Base-by-base conservation (phyloP, 1,140 invertebrate genomes). In the Aphelenchoides besseyi region DNA sequence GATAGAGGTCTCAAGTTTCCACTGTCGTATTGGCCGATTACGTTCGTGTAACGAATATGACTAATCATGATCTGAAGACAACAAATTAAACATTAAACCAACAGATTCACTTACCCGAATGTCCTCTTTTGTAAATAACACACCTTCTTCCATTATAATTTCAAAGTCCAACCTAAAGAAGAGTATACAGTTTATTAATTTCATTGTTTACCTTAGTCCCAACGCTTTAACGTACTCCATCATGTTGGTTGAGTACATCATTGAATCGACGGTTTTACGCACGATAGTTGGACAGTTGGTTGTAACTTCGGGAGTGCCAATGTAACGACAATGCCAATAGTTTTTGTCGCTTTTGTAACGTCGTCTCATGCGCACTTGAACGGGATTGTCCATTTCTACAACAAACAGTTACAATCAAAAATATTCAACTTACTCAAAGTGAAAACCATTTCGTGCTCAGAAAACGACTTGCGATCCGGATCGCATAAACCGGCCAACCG, bases 141-240 rank as follows among this genome's bases (percentile, higher is more conserved):
- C 52, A 3, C 75, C 75, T 30, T n/a, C n/a, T n/a, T 76, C 68
- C 3, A 68, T 75, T 23, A 76, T 62, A 41, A 63, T 70, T 70
- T 76, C 75, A 35, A 75, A 76, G 68, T 78, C 75, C 77, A 75
- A 73, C 48, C 75, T 79, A 35, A n/a, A n/a, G n/a, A n/a, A n/a
- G n/a, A n/a, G n/a, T n/a, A n/a, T n/a, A n/a, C n/a, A n/a, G n/a
- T n/a, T n/a, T n/a, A n/a, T n/a, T n/a, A n/a, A n/a, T n/a, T n/a
- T n/a, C n/a, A n/a, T n/a, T n/a, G n/a, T n/a, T n/a, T n/a, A 74
- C 57, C 69, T 68, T 2, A 78, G 53, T 32, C 79, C 79, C 18
- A 79, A 59, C 2, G 64, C 52, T 32, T 79, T 79, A 8, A 81
- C 68, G 48, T 82, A 79, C 9, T 55, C 70, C 75, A 79, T 82